Evolutionary conservation across 2,113 vertebrate species (phyloP).

Genomic region (Microcebus tavaratra): DNA sequence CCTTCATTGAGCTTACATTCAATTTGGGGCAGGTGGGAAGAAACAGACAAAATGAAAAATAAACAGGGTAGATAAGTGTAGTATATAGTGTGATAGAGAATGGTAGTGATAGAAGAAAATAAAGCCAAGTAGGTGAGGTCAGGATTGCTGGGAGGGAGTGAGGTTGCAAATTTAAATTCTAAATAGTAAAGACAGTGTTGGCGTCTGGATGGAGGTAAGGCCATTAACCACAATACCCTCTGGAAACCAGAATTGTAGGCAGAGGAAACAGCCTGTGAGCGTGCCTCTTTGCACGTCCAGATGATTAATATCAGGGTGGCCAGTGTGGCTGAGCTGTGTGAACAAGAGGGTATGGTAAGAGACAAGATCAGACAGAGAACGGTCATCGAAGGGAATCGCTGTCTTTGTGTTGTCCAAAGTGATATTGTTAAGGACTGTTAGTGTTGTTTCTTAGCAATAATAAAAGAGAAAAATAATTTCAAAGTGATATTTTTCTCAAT

Average conservation of each 20-base stretch:
- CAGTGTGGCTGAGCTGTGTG: background rate
- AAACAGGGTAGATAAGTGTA: background rate
- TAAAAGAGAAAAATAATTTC: background rate
- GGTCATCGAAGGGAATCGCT: background rate
- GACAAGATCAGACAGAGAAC: background rate
- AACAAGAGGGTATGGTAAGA: background rate
- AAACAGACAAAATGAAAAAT: background rate
- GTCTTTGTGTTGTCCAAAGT: too few relatives aligned
- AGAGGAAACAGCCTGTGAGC: background rate
- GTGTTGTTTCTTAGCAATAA: background rate
- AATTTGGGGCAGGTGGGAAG: background rate
- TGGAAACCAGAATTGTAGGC: background rate
- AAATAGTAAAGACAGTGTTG: background rate
- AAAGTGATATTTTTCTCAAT: background rate
- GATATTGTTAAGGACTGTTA: background rate
- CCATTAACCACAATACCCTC: accelerated
- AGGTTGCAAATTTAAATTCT: background rate
- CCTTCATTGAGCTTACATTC: background rate
- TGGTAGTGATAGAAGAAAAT: background rate
- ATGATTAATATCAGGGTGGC: background rate
- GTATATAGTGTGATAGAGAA: background rate
- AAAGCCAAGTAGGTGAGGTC: background rate
- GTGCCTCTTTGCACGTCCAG: background rate
- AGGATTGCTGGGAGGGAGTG: background rate
- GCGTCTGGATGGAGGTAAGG: background rate